Conservation (phyloP, 2,888 invertebrate genomes). For the Caenorhabditis drosophilae region DNA sequence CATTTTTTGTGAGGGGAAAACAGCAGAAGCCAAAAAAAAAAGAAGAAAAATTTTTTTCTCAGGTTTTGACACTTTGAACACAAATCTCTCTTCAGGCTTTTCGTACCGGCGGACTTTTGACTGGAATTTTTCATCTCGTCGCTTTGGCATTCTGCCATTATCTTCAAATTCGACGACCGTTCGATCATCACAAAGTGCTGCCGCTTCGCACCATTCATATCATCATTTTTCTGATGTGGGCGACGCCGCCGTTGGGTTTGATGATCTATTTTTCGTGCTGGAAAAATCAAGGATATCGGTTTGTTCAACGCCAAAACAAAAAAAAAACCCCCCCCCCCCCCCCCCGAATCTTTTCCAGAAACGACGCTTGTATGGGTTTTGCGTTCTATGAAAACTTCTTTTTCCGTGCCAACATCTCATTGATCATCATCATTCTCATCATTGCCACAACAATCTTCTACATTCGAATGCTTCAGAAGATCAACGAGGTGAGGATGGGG, state of each 20-base stretch:
- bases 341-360: too few relatives aligned
- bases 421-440: slow-evolving; percentile 74
- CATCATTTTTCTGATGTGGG: slow-evolving; percentile 74
- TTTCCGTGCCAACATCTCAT: slow-evolving; percentile 50
- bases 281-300: slow-evolving; percentile 70
- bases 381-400: slow-evolving; percentile 50
- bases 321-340: too few relatives aligned
- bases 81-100: slow-evolving; percentile 69
- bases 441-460: slow-evolving; percentile 75
- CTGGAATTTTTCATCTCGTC: slow-evolving; percentile 76
- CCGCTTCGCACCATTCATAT: slow-evolving; percentile 53
- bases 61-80: too few relatives aligned
- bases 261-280: slow-evolving; percentile 73
- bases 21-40: too few relatives aligned
- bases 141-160: slow-evolving; percentile 77
- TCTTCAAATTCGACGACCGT: slow-evolving; percentile 75
- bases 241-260: slow-evolving; percentile 73
- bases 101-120: slow-evolving; percentile 75
- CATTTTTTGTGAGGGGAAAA: too few relatives aligned
- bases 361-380: slow-evolving; percentile 38
- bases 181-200: slow-evolving; percentile 74
- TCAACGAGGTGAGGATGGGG: slow-evolving; percentile 28
- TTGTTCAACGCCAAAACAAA: not conserved
- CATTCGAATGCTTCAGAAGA: slow-evolving; percentile 73
- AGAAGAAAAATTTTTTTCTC: too few relatives aligned